phyloP scores from a whole-genome alignment of 2,113 vertebrate species.

The Hypocryptadius cinnamomeus region DNA sequence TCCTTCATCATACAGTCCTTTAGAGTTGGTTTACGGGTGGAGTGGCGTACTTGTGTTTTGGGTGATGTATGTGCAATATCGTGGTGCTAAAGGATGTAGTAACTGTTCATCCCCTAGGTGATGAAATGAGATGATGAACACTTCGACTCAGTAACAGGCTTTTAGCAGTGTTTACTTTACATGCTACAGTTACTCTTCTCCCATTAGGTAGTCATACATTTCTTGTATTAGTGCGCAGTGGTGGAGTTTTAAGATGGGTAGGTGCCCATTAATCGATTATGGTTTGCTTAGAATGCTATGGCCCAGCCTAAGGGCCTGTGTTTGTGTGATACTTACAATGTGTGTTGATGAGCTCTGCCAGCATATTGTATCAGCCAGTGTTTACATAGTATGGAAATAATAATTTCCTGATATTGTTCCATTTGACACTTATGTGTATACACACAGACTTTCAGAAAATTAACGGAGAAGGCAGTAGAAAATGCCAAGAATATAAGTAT shows the following conservation, averaged over 20 bases:
- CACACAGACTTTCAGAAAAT: background rate
- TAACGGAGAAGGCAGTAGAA: background rate
- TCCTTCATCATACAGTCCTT: background rate
- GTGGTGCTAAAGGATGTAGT: background rate
- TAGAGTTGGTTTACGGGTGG: background rate
- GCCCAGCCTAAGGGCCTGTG: background rate
- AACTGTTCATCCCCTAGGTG: background rate
- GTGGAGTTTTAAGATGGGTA: background rate
- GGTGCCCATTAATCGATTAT: background rate
- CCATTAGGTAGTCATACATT: background rate
- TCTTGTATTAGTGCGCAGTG: background rate
- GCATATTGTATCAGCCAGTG: background rate
- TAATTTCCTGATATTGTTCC: background rate
- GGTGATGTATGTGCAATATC: background rate
- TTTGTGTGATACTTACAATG: background rate
- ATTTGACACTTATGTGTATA: background rate
- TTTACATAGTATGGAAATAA: background rate
- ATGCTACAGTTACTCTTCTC: background rate
- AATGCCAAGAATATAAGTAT: background rate
- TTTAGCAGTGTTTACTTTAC: background rate
- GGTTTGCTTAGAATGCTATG: background rate
- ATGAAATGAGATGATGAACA: background rate
- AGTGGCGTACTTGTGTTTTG: background rate
- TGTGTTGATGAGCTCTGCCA: background rate
- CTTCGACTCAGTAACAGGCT: background rate